Evolutionary conservation across 1,140 invertebrate species (phyloP).

Genomic region (Euwallacea fornicatus): DNA sequence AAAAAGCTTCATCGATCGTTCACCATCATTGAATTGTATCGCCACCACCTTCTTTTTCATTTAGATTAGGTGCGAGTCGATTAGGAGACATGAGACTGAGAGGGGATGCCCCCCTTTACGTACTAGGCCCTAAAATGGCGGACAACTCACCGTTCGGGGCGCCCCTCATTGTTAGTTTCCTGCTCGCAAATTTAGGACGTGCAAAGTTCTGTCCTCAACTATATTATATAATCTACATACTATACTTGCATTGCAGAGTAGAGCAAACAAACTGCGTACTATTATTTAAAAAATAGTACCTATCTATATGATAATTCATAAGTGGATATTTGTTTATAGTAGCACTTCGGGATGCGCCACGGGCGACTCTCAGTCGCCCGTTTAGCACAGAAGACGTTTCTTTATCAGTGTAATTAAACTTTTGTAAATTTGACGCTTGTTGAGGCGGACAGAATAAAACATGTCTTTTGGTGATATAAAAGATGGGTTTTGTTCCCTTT

Average conservation of each 20-base stretch:
- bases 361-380: slow-evolving; percentile 15
- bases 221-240: slow-evolving; percentile 12
- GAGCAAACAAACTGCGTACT: slow-evolving; percentile 13
- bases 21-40: slow-evolving; percentile 42
- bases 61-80: slow-evolving; percentile 42
- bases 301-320: slow-evolving; percentile 32
- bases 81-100: slow-evolving; percentile 49
- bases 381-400: slow-evolving; percentile 9
- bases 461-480: slow-evolving; percentile 63
- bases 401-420: slow-evolving; percentile 36
- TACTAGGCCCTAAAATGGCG: slow-evolving; percentile 43
- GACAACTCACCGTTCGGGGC: slow-evolving; percentile 42
- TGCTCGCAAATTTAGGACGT: slow-evolving; percentile 42
- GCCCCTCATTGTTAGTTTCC: slow-evolving; percentile 43
- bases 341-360: slow-evolving; percentile 18
- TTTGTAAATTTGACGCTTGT: slow-evolving; percentile 60
- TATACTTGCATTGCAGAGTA: slow-evolving; percentile 14
- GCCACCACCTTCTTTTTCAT: slow-evolving; percentile 40
- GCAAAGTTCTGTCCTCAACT: slow-evolving; percentile 45
- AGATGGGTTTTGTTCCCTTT: slow-evolving; percentile 40
- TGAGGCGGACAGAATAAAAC: slow-evolving; percentile 71
- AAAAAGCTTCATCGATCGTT: slow-evolving; percentile 53
- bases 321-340: slow-evolving; percentile 27
- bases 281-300: slow-evolving; percentile 1
- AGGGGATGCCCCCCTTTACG: slow-evolving; percentile 43